Conservation (phyloP, 37 sponge, comb jelly and placozoan species). For the Ephydatia muelleri region DNA sequence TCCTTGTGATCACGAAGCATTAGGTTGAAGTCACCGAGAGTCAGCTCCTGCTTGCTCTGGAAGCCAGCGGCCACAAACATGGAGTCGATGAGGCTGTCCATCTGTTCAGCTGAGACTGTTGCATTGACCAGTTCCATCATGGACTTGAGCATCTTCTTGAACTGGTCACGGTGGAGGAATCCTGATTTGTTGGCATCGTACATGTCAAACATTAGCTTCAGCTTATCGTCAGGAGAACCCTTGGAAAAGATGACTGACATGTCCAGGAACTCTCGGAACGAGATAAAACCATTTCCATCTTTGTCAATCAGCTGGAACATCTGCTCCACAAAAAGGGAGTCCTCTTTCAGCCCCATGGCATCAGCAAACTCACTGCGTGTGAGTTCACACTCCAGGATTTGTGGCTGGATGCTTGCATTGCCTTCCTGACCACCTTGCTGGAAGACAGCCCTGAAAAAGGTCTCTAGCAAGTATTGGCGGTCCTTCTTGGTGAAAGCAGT, state of each 20-base stretch:
- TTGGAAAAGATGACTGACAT: slow-evolving; percentile 92
- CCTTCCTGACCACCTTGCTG: slow-evolving; percentile 47
- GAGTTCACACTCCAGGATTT: slow-evolving; percentile 76
- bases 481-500: slow-evolving; percentile 73
- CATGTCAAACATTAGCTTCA: slow-evolving; percentile 96
- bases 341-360: slow-evolving; percentile 84
- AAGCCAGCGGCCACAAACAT: slow-evolving; percentile 87
- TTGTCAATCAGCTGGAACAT: slow-evolving; percentile 94
- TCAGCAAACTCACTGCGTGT: slow-evolving; percentile 89
- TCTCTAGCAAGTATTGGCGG: slow-evolving; percentile 75
- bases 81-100: slow-evolving; percentile 73
- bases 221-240: slow-evolving; percentile 93
- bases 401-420: not conserved
- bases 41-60: slow-evolving; percentile 80
- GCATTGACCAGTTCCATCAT: slow-evolving; percentile 97
- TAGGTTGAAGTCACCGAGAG: slow-evolving; percentile 85
- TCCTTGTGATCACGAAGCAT: slow-evolving; percentile 91
- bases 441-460: slow-evolving; percentile 90
- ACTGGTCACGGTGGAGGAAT: slow-evolving; percentile 66
- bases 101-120: slow-evolving; percentile 70
- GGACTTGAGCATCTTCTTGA: slow-evolving; percentile 91
- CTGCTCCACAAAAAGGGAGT: slow-evolving; percentile 93
- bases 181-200: slow-evolving; percentile 89
- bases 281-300: slow-evolving; percentile 86
- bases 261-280: slow-evolving; percentile 91